Evolutionary conservation across 2,797 vertebrate genomes (phyloP), one percentile per base, ranked within the genome.

Genomic region (Liparis tanakae): DNA sequence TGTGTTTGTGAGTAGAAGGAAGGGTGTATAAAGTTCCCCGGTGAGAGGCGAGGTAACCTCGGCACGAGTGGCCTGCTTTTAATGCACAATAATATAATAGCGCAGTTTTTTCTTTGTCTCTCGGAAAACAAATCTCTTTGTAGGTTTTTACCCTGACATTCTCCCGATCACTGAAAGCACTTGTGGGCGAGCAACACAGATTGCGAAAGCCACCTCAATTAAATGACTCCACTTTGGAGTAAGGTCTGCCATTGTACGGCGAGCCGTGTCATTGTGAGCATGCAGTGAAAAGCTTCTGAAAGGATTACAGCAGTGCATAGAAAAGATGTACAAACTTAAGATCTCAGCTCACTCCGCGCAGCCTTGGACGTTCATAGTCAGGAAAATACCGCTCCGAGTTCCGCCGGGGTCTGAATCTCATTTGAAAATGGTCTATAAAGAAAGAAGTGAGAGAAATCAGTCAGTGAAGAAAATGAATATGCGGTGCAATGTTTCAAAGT

Each of bases 81-180:
- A 67, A 68, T 56, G 46, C 33, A 22, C 44, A 72, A 39, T 61
- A 41, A 62, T 67, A 72, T 74, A 79, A 53, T 61, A 20, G 30
- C 41, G 20, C n/a, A 22, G 56, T 57, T 70, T 44, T 43, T 18
- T 59, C 10, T 59, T 57, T 63, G 41, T 70, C 44, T 74, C 63
- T 78, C 37, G n/a, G 22, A 75, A 84, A 82, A 74, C 62, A 74
- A 60, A 63, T 70, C 58, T 63, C 74, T 59, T 70, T 72, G 41
- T 72, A n/a, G 43, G 48, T 71, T 81, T 81, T 86, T 48, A 82
- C 79, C 78, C 72, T 87, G 85, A 87, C 79, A 86, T 84, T 67
- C 18, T 70, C 25, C 37, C 18, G 56, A 33, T 70, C 1, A 1
- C 50, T 56, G n/a, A 72, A 66, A 76, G 64, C 70, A 57, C 78